A percentile compares a stretch with the other conserved stretches of the same genome.
Evolutionary conservation across 2,113 vertebrate species (phyloP).

Genomic region (Varanus komodoensis): DNA sequence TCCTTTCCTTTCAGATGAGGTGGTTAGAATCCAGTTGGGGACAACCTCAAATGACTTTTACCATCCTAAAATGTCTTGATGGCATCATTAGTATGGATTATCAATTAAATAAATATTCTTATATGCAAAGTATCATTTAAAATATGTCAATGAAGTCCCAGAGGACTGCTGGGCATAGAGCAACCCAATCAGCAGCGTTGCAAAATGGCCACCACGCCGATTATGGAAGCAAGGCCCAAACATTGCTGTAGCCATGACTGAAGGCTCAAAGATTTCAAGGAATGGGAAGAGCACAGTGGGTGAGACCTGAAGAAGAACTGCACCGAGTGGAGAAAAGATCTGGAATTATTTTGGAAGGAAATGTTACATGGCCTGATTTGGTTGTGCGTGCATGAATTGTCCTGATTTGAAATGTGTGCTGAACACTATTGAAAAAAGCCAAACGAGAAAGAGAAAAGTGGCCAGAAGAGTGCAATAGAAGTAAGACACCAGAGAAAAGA

Average conservation of each 20-base stretch:
- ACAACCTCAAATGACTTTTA: not conserved
- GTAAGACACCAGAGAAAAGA: not conserved
- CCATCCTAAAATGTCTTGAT: conserved; percentile 12
- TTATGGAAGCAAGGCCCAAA: not conserved
- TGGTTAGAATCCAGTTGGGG: conserved; percentile 20
- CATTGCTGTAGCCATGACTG: not conserved
- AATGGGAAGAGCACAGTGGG: not conserved
- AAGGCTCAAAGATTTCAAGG: not conserved
- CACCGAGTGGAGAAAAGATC: not conserved
- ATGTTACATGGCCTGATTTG: not conserved
- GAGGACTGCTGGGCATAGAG: conserved; percentile 1
- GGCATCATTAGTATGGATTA: conserved; percentile 34
- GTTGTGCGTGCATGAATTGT: conserved; percentile 9
- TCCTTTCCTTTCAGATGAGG: not conserved
- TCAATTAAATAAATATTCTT: conserved; percentile 32
- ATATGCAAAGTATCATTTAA: conserved; percentile 20
- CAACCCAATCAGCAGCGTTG: not conserved
- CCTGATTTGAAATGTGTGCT: conserved; percentile 1
- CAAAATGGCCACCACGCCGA: not conserved
- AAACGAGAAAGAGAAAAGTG: not conserved
- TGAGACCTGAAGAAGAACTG: not conserved
- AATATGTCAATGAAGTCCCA: conserved; percentile 31
- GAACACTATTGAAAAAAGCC: not conserved
- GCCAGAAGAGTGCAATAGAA: no score
- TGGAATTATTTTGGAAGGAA: not conserved